Evolutionary conservation across 2,888 invertebrate species (phyloP).

Genomic region (Hypselothyrea guttata): DNA sequence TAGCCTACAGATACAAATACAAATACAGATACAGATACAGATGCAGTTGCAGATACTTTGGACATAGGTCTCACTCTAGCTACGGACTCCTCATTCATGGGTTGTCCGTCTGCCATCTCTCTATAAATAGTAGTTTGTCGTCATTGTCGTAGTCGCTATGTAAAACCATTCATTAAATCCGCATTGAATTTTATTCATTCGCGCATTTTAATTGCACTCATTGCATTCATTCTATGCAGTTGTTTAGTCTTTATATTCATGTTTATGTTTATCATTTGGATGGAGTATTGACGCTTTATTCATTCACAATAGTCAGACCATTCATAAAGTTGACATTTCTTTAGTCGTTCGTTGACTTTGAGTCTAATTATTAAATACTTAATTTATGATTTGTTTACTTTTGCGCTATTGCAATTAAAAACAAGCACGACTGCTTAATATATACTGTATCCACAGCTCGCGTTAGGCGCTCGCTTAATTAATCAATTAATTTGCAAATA

Average conservation of each 20-base stretch:
- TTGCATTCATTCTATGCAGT: constrained; percentile 23
- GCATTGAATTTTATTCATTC: constrained; percentile 70
- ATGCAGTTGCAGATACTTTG: constrained; percentile 1
- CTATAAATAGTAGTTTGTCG: constrained; percentile 67
- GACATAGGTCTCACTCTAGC: neutral
- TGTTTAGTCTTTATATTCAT: constrained; percentile 26
- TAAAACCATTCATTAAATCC: constrained; percentile 70
- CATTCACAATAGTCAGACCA: constrained; percentile 22
- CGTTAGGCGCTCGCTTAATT: too few species aligned
- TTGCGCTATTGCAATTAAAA: neutral
- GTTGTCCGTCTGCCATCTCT: neutral
- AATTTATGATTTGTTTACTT: too few species aligned
- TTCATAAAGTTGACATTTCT: constrained; percentile 5
- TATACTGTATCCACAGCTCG: too few species aligned
- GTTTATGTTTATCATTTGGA: constrained; percentile 16
- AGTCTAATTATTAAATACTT: neutral
- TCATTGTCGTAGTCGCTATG: constrained; percentile 43
- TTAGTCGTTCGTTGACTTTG: neutral
- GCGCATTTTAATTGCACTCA: constrained; percentile 61
- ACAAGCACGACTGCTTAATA: too few species aligned
- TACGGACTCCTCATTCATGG: too few species aligned
- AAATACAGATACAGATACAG: constrained; percentile 13
- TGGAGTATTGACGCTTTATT: constrained; percentile 3
- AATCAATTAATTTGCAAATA: too few species aligned
- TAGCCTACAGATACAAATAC: constrained; percentile 19